These are phyloP conservation scores for Enteromius treurensis DNA, from an alignment of 2,797 vertebrate species.

Conservation along the genomic window DNA sequence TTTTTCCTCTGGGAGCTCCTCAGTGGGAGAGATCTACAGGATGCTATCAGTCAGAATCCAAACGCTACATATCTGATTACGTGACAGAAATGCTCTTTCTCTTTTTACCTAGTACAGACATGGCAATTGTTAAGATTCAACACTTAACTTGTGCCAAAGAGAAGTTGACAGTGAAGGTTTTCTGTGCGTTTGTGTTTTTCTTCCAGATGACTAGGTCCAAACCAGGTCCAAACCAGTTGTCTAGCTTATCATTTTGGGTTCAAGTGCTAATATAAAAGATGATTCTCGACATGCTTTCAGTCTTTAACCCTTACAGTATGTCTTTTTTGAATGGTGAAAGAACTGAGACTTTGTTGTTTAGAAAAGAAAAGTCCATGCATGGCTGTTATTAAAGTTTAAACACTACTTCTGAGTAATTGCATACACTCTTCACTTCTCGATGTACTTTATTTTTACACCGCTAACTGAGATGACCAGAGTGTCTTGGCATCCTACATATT, in stretches of 20 bases:
- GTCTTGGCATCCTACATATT: conserved; percentile 7
- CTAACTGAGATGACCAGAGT: conserved; percentile 14
- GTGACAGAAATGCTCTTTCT: conserved; percentile 9
- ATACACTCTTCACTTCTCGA: not conserved
- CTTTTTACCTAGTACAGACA: not conserved
- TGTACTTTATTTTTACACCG: conserved; percentile 13
- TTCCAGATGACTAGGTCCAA: not conserved
- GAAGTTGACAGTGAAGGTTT: not conserved
- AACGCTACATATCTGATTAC: conserved; percentile 8
- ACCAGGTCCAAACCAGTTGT: not conserved
- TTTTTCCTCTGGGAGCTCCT: conserved; percentile 12
- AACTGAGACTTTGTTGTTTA: not conserved
- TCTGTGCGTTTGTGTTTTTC: not conserved
- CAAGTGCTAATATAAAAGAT: not conserved
- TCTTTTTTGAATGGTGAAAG: not conserved
- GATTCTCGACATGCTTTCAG: not conserved
- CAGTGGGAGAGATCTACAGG: not conserved
- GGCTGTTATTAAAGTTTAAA: not conserved
- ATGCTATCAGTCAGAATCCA: conserved; percentile 12
- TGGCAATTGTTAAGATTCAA: not conserved
- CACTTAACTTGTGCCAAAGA: not conserved
- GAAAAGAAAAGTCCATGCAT: not conserved
- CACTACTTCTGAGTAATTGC: conserved; percentile 6
- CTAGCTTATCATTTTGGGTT: not conserved
- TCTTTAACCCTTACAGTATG: not conserved